A percentile compares a stretch with the other conserved stretches of the same genome.
phyloP scores from a whole-genome alignment of 2,888 invertebrate species.

The Atethmia centrago region DNA sequence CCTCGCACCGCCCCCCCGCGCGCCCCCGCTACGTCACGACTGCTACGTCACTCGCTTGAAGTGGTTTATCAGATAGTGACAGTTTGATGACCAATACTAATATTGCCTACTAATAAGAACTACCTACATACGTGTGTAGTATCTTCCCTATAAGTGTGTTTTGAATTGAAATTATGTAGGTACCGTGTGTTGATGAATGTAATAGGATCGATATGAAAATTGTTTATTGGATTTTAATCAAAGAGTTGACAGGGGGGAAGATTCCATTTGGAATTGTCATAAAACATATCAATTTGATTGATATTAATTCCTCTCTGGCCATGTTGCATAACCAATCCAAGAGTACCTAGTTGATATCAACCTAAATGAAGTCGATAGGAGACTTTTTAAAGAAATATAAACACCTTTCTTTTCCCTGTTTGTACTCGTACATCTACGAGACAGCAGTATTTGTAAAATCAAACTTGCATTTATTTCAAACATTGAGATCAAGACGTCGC shows the following conservation, averaged over 20 bases:
- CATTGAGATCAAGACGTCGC: no score
- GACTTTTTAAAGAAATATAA: no score
- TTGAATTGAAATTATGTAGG: constrained; percentile 22
- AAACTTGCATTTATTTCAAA: no score
- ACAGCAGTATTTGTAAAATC: no score
- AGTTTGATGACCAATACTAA: constrained; percentile 57
- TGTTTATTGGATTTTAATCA: constrained; percentile 42
- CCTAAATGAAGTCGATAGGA: not conserved
- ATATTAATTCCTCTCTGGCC: constrained; percentile 34
- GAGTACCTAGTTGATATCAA: constrained; percentile 22
- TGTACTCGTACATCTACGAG: no score
- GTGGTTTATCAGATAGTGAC: constrained; percentile 62
- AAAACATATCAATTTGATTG: constrained; percentile 36
- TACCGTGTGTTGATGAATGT: constrained; percentile 8
- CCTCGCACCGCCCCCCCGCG: constrained; percentile 68
- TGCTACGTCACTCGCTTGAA: constrained; percentile 76
- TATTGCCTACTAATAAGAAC: constrained; percentile 32
- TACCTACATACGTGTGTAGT: not conserved
- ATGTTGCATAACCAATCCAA: constrained; percentile 29
- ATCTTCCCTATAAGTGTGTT: constrained; percentile 10
- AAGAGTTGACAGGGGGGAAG: constrained; percentile 52
- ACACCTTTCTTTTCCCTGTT: no score
- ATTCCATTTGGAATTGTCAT: constrained; percentile 61
- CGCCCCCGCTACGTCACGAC: constrained; percentile 78
- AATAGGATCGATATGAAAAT: constrained; percentile 32